Evolutionary conservation across 2,888 invertebrate species (phyloP), one percentile per base, ranked within the genome.

Genomic region (Hydraecia micacea): DNA sequence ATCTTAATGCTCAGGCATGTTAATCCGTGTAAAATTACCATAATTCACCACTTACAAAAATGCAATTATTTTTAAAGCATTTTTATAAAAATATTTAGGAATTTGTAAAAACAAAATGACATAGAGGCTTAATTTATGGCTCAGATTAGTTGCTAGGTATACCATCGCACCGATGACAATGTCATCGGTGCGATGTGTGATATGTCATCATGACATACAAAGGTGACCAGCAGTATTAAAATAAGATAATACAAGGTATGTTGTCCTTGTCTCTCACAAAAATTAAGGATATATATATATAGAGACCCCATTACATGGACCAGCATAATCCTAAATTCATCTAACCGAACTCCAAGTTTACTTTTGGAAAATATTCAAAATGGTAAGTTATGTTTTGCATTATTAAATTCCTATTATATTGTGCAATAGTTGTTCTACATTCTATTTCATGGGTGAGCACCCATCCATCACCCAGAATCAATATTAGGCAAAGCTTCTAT

Each of bases 211-310:
- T n/a, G n/a, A 72, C 85, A 72, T n/a, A 13, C 55, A 79, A 68
- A 86, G 86, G 87, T 85, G 85, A 86, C 67, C 80, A 73, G 77
- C 75, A 67, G 9, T 39, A 11, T 73, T 70, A 86, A 49, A 79
- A 80, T 58, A 77, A 79, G 52, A 87, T 36, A 39, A 68, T 13
- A 11, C 28, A 60, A 75, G 46, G n/a, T 69, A 18, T 65, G 63
- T 36, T 73, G 74, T 83, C 78, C 76, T 79, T 83, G 71, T 85
- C 67, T 58, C 49, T 67, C 71, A 49, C 25, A 21, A 79, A 77
- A 62, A 69, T 72, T 5, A 42, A 68, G 66, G 66, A 79, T 87
- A 86, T 87, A 79, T 87, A 86, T 87, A 86, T 87, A 83, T 32
- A 75, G 69, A 71, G 71, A 75, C 67, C 68, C 55, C 32, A 52